Evolutionary conservation across 2,113 vertebrate species (phyloP), one percentile per base, ranked within the genome.

Genomic region (Muntiacus muntjak): DNA sequence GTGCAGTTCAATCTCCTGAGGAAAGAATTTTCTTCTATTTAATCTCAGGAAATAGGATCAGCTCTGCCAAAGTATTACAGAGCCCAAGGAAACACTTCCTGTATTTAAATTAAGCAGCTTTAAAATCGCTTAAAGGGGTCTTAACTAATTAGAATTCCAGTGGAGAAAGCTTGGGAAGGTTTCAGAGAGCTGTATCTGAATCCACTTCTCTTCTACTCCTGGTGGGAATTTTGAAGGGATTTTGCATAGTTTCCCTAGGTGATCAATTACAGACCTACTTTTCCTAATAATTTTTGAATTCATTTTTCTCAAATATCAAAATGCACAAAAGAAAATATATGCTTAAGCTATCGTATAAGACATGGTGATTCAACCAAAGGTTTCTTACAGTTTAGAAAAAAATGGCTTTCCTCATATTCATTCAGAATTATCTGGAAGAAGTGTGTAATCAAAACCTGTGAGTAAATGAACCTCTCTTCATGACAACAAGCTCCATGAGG

Each of bases 21-120:
- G 92, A 95, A 96, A 94, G 81, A 97, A 89, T 98, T 97, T 95
- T 96, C 95, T 98, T 95, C 88, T 97, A 30, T 95, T 95, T 98
- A 98, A 97, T 98, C 96, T 96, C 76, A 94, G 97, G 95, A 97
- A 98, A 96, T 96, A 95, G 92, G 92, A 95, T 96, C 94, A 85
- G 60, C 92, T 94, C 91, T 96, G 93, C 84, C 92, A 78, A 94
- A 96, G 84, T 90, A 95, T 94, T 90, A 78, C 45, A 95, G 74
- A 96, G 90, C 96, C 97, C 95, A 96, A 97, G 97, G 94, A 98
- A 95, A 96, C 55, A 94, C 96, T 98, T 98, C 94, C 95, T 88
- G 62, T 96, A 83, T 96, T 98, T 97, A 98, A 97, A 97, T 96
- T 92, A 98, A 97, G 96, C 93, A 93, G 81, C 43, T 92, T 79